These are phyloP conservation scores for Auanema freiburgensis DNA, from an alignment of 2,888 invertebrate species.

Conservation along the genomic window DNA sequence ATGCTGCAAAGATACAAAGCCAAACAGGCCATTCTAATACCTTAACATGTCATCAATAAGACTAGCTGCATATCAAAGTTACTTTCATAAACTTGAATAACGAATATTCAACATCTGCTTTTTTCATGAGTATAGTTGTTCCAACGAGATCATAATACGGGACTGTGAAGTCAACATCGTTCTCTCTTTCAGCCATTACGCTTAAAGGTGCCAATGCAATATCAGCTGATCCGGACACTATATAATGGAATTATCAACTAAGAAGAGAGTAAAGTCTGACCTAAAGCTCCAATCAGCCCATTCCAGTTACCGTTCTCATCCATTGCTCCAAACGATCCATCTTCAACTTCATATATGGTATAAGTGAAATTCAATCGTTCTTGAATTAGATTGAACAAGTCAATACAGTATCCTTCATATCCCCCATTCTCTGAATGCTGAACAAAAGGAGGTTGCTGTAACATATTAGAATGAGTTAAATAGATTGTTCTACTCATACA, in stretches of 20 bases:
- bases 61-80: neutral
- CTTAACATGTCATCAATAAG: constrained; percentile 19
- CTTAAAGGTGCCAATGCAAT: constrained; percentile 90
- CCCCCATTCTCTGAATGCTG: constrained; percentile 47
- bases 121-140: constrained; percentile 90
- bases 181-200: constrained; percentile 95
- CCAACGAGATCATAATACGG: constrained; percentile 97
- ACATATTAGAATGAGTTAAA: neutral
- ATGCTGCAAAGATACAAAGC: constrained; percentile 91
- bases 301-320: constrained; percentile 84
- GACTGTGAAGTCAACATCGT: constrained; percentile 92
- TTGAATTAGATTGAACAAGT: constrained; percentile 83
- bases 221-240: constrained; percentile 73
- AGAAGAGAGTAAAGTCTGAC: constrained; percentile 16
- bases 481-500: constrained; percentile 29
- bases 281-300: constrained; percentile 73
- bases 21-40: constrained; percentile 88
- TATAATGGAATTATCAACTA: neutral
- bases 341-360: constrained; percentile 77
- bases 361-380: constrained; percentile 85
- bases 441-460: constrained; percentile 70
- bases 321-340: constrained; percentile 85
- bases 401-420: constrained; percentile 84
- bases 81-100: constrained; percentile 95
- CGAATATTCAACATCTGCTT: constrained; percentile 84